Percentiles rank a stretch among this genome's conserved stretches.
These are phyloP conservation scores for Acanthisitta chloris DNA, from an alignment of 2,113 vertebrate genomes.

Conservation along the genomic window DNA sequence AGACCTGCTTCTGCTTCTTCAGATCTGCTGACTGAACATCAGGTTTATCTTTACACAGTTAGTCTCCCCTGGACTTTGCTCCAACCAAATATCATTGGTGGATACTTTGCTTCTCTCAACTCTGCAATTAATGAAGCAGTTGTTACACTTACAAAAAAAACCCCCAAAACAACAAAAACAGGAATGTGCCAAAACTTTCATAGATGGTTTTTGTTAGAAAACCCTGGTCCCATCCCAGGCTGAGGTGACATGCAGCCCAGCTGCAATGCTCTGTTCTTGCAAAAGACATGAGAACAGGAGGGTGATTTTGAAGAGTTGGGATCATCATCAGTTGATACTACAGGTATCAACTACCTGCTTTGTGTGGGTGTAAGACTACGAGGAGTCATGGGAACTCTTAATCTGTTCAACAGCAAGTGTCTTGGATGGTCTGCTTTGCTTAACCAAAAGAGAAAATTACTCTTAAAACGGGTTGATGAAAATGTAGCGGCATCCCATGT, in stretches of 20 bases:
- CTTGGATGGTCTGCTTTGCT: background rate
- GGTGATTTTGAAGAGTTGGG: background rate
- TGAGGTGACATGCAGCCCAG: background rate
- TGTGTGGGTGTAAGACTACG: fast-evolving
- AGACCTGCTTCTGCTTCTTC: background rate
- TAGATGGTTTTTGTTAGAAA: background rate
- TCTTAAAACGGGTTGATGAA: background rate
- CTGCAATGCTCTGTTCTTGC: background rate
- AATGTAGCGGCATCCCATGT: background rate
- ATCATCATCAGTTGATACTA: background rate
- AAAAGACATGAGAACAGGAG: background rate
- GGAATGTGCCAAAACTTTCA: background rate
- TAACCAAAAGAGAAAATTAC: background rate
- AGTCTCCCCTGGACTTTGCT: background rate
- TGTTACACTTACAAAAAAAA: background rate
- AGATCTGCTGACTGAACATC: background rate
- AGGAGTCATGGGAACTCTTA: background rate
- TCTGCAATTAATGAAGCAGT: background rate
- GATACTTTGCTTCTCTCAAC: background rate
- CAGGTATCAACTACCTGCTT: background rate
- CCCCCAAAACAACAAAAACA: background rate
- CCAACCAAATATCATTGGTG: background rate
- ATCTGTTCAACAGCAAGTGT: background rate
- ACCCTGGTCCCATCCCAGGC: background rate
- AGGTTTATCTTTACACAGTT: background rate